phyloP scores from a whole-genome alignment of 2,797 vertebrate genomes.

The Fistularia commersonii region DNA sequence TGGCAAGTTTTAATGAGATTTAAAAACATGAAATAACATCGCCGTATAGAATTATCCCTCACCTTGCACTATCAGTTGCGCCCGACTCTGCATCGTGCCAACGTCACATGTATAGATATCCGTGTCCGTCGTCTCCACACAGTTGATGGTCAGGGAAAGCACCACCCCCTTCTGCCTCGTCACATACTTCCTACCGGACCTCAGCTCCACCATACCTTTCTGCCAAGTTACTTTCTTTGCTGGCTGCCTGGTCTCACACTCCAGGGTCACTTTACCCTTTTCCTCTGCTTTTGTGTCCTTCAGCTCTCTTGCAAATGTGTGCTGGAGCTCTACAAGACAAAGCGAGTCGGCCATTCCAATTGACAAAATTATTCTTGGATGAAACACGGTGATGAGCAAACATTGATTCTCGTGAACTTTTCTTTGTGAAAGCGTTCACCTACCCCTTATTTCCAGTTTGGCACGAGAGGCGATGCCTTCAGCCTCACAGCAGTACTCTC shows the following conservation, averaged over 20 bases:
- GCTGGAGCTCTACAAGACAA: constrained; percentile 78
- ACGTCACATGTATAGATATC: constrained; percentile 89
- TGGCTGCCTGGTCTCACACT: constrained; percentile 80
- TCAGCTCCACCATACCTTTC: constrained; percentile 85
- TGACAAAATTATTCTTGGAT: neutral
- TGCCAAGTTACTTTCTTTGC: constrained; percentile 80
- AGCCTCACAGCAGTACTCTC: constrained; percentile 87
- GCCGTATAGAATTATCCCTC: constrained; percentile 23
- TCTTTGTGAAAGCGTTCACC: neutral
- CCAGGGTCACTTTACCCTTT: constrained; percentile 76
- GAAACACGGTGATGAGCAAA: neutral
- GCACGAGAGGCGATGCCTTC: constrained; percentile 80
- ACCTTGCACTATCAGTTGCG: constrained; percentile 85
- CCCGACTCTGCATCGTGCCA: constrained; percentile 82
- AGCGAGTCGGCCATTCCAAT: neutral
- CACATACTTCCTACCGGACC: constrained; percentile 75
- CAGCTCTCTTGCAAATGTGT: constrained; percentile 83
- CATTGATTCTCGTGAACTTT: neutral
- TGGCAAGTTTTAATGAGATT: no score
- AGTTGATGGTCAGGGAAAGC: constrained; percentile 81
- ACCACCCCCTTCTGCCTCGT: constrained; percentile 79
- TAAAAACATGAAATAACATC: neutral
- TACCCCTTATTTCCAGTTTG: constrained; percentile 85
- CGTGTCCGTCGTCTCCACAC: constrained; percentile 80
- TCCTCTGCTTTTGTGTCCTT: constrained; percentile 79